Evolutionary conservation across 2,113 vertebrate genomes (phyloP).

Genomic region (Cercopithecus mona): DNA sequence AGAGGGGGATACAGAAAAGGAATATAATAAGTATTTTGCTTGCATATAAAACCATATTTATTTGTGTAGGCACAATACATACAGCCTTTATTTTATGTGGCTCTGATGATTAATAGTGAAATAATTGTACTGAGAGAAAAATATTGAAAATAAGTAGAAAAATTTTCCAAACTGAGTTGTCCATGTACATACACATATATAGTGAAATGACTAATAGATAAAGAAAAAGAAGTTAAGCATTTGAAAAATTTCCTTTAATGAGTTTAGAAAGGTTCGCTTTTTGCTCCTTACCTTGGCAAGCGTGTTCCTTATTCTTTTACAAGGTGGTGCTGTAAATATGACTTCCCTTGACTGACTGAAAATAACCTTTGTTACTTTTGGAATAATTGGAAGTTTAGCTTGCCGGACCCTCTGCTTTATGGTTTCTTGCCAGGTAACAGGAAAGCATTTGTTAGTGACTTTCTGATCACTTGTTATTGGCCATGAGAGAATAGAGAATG

Average conservation of each 20-base stretch:
- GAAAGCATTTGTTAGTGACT: not conserved
- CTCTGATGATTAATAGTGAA: not conserved
- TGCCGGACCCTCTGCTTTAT: not conserved
- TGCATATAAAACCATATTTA: not conserved
- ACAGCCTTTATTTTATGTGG: not conserved
- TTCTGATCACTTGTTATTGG: conserved; percentile 6
- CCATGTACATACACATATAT: not conserved
- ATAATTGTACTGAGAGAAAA: conserved; percentile 17
- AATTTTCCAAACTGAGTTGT: not conserved
- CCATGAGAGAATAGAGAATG: not conserved
- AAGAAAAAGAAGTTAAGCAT: not conserved
- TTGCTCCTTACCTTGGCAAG: not conserved
- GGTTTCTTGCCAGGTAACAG: not conserved
- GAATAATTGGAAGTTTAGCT: not conserved
- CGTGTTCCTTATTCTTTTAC: conserved; percentile 49
- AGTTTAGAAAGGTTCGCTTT: not conserved
- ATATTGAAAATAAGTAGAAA: not conserved
- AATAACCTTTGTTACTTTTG: not conserved
- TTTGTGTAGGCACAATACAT: not conserved
- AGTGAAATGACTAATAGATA: not conserved
- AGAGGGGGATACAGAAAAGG: not conserved
- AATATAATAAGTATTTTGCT: not conserved
- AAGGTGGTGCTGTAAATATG: conserved; percentile 59
- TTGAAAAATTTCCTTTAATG: not conserved
- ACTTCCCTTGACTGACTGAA: not conserved